Base-by-base conservation (phyloP, 2,113 vertebrate genomes). In the Thalassoma bifasciatum region DNA sequence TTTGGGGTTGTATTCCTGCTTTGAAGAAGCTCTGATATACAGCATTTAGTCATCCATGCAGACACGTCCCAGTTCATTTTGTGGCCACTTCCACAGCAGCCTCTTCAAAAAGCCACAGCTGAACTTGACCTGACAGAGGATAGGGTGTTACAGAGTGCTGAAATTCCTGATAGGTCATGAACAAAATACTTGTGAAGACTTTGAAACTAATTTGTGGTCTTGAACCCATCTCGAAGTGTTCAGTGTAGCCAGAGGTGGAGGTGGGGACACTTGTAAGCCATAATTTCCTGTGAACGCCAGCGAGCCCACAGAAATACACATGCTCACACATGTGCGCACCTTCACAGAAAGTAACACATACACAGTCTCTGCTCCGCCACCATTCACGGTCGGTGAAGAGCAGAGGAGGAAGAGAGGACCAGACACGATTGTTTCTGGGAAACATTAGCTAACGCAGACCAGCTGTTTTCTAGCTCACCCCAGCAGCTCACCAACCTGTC, bases 381-480 rank as follows among this genome's bases (percentile, higher is more conserved):
- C 78, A 54, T 82, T 83, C 79, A 80, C 64, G 79, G 59, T 75
- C 53, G 46, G 83, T 82, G 66, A 72, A 71, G 66, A 72, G 76
- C 64, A 3, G 37, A 62, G 72, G 78, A 82, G 57, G 72, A 88
- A 82, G 82, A 81, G 82, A 51, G 67, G 83, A 88, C 60, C 82
- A 85, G 78, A 84, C 72, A 8, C 84, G 77, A 81, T 77, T 2
- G 67, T 90, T 93, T 92, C 87, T 92, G 87, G 88, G 90, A 91
- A 92, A 85, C 69, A 26, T 83, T 73, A 24, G 68, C 86, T 88
- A 93, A 93, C 79, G 9, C 61, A 54, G 69, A 77, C 75, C 92
- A 93, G 89, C 90, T 93, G 90, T 88, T 90, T 83, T 89, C 87
- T 56, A 85, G 77, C 76, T 91, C 75, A 76, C 66, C 2, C 2